phyloP scores from a whole-genome alignment of 1,140 invertebrate genomes.

The Aphaenogaster ashmeadi region DNA sequence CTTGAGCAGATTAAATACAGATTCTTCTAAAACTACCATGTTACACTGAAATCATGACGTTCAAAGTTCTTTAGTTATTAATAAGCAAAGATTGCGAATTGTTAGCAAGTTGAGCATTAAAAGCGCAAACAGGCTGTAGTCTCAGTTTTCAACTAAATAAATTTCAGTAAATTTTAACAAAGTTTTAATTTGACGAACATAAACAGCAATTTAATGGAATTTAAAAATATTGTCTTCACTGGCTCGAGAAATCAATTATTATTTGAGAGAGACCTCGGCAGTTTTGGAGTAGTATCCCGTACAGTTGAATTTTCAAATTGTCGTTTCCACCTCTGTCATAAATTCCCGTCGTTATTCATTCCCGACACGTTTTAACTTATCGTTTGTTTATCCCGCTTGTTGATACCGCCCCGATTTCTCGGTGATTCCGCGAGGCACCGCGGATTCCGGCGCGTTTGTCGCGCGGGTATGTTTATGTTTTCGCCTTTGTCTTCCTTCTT shows the following conservation, averaged over 20 bases:
- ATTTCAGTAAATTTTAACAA: neutral
- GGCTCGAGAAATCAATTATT: no score
- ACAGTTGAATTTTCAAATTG: no score
- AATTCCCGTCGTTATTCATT: neutral
- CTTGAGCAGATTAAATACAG: neutral
- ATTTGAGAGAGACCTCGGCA: neutral
- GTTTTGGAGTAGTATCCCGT: neutral
- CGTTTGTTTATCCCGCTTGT: constrained; percentile 4
- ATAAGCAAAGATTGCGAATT: neutral
- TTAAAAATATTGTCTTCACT: neutral
- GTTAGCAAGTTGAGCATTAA: neutral
- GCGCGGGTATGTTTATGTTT: constrained; percentile 27
- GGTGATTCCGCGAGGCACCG: neutral
- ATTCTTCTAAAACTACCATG: neutral
- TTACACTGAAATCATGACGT: neutral
- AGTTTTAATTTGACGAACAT: neutral
- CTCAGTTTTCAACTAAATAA: neutral
- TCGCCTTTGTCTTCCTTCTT: neutral
- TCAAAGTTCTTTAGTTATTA: constrained; percentile 7
- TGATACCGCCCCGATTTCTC: neutral
- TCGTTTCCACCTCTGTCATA: neutral
- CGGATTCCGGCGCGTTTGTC: constrained; percentile 9
- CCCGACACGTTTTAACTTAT: constrained; percentile 3
- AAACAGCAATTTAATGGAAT: neutral
- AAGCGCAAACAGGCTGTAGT: neutral